These are phyloP conservation scores for Lasioglossum figueresi DNA, from an alignment of 2,888 invertebrate genomes.

Conservation along the genomic window DNA sequence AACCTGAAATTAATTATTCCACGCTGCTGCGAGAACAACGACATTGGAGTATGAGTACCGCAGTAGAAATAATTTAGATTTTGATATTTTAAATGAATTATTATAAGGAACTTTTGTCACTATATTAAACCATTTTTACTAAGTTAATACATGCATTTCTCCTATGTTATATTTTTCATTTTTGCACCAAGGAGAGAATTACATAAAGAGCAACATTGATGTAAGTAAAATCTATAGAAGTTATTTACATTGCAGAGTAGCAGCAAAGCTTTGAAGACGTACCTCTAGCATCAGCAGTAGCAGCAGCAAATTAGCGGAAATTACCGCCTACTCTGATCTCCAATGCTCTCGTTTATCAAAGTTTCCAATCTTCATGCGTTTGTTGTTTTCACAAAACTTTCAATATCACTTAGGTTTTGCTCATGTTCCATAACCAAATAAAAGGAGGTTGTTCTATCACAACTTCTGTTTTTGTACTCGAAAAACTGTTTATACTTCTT, in stretches of 20 bases:
- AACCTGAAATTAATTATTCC: constrained; percentile 31
- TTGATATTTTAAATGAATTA: constrained; percentile 34
- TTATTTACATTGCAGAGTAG: constrained; percentile 70
- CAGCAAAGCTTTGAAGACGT: constrained; percentile 82
- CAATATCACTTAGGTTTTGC: constrained; percentile 67
- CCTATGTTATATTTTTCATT: constrained; percentile 45
- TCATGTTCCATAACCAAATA: constrained; percentile 70
- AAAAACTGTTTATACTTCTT: constrained; percentile 26
- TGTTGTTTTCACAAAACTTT: constrained; percentile 73
- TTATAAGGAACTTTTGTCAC: constrained; percentile 15
- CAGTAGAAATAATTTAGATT: constrained; percentile 43
- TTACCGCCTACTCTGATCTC: constrained; percentile 79
- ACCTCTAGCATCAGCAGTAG: constrained; percentile 83
- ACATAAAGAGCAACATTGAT: constrained; percentile 61
- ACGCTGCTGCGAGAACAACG: constrained; percentile 58
- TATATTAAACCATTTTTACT: constrained; percentile 38
- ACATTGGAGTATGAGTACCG: constrained; percentile 65
- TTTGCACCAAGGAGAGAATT: constrained; percentile 55
- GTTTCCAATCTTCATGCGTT: constrained; percentile 80
- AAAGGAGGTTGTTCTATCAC: constrained; percentile 45
- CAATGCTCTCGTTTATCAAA: constrained; percentile 79
- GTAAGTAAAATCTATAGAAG: constrained; percentile 57
- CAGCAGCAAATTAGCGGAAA: constrained; percentile 81
- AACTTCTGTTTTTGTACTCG: constrained; percentile 37
- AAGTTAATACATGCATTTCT: constrained; percentile 58